Percentiles rank a stretch among this genome's conserved stretches.
phyloP scores from a whole-genome alignment of 2,888 invertebrate species.

The Lasioglossum zephyrum region DNA sequence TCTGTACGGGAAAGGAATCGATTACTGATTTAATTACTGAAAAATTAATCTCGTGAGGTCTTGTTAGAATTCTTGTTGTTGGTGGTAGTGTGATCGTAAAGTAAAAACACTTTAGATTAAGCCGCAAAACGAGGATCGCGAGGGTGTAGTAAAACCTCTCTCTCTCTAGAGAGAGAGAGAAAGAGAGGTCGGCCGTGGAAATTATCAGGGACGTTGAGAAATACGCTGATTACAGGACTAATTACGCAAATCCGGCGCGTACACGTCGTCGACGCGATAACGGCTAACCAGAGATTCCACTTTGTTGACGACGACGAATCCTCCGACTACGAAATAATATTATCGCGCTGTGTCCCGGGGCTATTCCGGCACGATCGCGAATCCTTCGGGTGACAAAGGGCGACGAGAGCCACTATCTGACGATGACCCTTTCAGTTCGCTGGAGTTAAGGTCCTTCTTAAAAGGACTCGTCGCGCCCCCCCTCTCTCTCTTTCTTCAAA shows the following conservation, averaged over 20 bases:
- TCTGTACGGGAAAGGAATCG: too few species aligned
- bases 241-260: slow-evolving; percentile 40
- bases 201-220: slow-evolving; percentile 60
- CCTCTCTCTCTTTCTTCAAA: neutral
- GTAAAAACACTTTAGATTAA: too few species aligned
- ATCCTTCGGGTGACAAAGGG: slow-evolving; percentile 53
- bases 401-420: slow-evolving; percentile 52
- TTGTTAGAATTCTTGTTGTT: too few species aligned
- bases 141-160: too few species aligned
- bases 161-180: too few species aligned
- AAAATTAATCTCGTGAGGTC: too few species aligned
- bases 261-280: slow-evolving; percentile 47
- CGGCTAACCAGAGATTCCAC: slow-evolving; percentile 55
- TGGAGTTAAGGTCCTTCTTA: slow-evolving; percentile 57
- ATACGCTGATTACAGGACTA: slow-evolving; percentile 53
- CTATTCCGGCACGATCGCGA: slow-evolving; percentile 38
- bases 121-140: neutral
- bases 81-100: too few species aligned
- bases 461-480: slow-evolving; percentile 45
- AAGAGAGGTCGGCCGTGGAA: neutral
- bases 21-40: too few species aligned
- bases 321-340: slow-evolving; percentile 49
- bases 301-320: slow-evolving; percentile 50
- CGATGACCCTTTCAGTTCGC: slow-evolving; percentile 55
- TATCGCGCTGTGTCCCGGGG: slow-evolving; percentile 40